Base-by-base conservation (phyloP, 2,888 invertebrate species). In the Synanthedon formicaeformis region DNA sequence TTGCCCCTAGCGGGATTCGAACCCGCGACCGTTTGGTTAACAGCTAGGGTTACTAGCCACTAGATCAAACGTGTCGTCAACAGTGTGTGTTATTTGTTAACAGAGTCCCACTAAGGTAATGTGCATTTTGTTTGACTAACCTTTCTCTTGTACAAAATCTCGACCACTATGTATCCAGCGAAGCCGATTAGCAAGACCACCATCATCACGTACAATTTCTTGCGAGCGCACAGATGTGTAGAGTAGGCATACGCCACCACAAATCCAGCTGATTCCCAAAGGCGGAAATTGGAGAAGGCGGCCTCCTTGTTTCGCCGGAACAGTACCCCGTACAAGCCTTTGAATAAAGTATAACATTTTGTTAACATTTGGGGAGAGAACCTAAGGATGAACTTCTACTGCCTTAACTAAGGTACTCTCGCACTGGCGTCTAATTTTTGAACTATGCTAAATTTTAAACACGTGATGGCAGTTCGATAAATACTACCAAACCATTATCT, bases 251-350 rank as follows among this genome's bases (percentile, higher is more conserved):
- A 96, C 10, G 96, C 95, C 50, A 96, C 92, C 40, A 96, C 96
- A 78, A 96, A 96, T 2, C 96, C 96, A 3, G 93, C 91, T 52
- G 94, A 94, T 78, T 96, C 96, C 96, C 96, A 96, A 5, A 96
- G 89, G 34, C 96, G 91, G 80, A 92, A 96, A 86, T 96, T 96
- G 54, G 96, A 95, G 89, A 96, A 96, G 1, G 96, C 96, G 0
- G 96, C 96, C 75, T 96, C 96, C 72, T 96, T 96, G 89, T 96
- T 95, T 55, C 94, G 92, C 67, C 94, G 89, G 89, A 95, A 96
- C 58, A 96, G 89, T 13, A 94, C 92, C 52, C 96, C 96, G 71
- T 96, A 96, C 16, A 96, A 87, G 60, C 94, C 95, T 95, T 88
- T 0, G 80, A 81, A 34, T 34, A 34, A 61, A 52, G 10, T 34